Conservation (phyloP, 2,797 vertebrate species). For the Champsocephalus gunnari region DNA sequence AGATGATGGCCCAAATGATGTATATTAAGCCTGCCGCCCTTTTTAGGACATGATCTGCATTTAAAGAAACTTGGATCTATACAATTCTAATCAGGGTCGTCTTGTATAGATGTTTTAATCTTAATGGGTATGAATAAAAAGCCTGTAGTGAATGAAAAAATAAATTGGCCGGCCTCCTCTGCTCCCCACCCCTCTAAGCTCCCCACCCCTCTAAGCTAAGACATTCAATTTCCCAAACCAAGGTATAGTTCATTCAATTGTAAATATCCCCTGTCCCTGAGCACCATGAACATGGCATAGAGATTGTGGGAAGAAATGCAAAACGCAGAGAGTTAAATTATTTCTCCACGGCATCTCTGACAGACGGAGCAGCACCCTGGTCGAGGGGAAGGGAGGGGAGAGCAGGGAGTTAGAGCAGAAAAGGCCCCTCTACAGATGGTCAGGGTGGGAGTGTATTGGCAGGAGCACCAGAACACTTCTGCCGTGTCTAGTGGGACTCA, state of each 20-base stretch:
- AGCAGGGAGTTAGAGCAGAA: slow-evolving; percentile 70
- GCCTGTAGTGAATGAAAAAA: slow-evolving; percentile 52
- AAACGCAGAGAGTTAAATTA: slow-evolving; percentile 48
- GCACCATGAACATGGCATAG: slow-evolving; percentile 24
- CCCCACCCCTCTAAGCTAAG: slow-evolving; percentile 31
- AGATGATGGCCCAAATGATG: slow-evolving; percentile 43
- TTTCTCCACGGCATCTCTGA: slow-evolving; percentile 54
- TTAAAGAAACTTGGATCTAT: slow-evolving; percentile 47
- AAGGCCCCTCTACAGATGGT: slow-evolving; percentile 85
- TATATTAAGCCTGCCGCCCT: slow-evolving; percentile 5
- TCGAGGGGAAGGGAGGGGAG: slow-evolving; percentile 65
- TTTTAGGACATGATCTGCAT: slow-evolving; percentile 42
- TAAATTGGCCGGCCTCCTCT: slow-evolving; percentile 32
- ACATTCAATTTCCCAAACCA: slow-evolving; percentile 23
- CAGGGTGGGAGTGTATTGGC: slow-evolving; percentile 85
- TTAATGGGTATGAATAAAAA: slow-evolving; percentile 55
- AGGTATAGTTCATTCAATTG: slow-evolving; percentile 45
- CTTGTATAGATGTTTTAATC: slow-evolving; percentile 47
- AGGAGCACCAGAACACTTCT: slow-evolving; percentile 82
- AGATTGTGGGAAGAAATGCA: slow-evolving; percentile 41
- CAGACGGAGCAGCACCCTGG: slow-evolving; percentile 71
- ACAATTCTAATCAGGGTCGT: slow-evolving; percentile 49
- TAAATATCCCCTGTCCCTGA: slow-evolving; percentile 22
- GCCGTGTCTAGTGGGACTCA: slow-evolving; percentile 82
- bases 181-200: slow-evolving; percentile 16